Base-by-base conservation (phyloP, 2,113 vertebrate genomes). In the Alethe castanea region DNA sequence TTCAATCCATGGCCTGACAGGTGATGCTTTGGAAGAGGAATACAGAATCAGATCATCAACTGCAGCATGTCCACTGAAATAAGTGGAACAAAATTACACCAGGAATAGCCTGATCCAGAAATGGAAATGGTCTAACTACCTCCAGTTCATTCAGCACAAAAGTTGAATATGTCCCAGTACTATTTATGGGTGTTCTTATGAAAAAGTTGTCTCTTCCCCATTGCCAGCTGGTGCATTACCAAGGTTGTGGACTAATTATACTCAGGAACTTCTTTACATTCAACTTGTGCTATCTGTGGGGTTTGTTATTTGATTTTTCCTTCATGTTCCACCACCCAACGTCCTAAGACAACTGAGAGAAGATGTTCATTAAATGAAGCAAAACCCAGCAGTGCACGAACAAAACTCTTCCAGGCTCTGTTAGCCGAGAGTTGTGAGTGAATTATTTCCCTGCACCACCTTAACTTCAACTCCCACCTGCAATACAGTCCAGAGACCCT, bases 21-120 rank as follows among this genome's bases (percentile, higher is more conserved):
- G 80, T 74, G 93, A 81, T 26, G 40, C 56, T 89, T 56, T 93
- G 84, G 62, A 92, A 97, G 78, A 90, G 76, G 90, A 96, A 93
- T 4, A 96, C 76, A 96, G 88, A 76, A 90, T 86, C 76, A 52
- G 69, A n/a, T n/a, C 84, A 67, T 85, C 70, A 65, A 19, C 57
- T 85, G 36, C 82, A 91, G 61, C 3, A 5, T 0, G 0, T 76
- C 57, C 71, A 19, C 12, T 66, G 70, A 87, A 94, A 42, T 31
- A 79, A 94, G 9, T 18, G 29, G 53, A 77, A 72, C 25, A 42
- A 72, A 96, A 95, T 74, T 79, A 88, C 22, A 35, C 57, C 42
- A 86, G 79, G 60, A 67, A 56, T 2, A 13, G 65, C 40, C 44
- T 64, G 79, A 67, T 92, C 20, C 94, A 94, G 92, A 88, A 88